Base-by-base conservation (phyloP, 2,888 invertebrate genomes). In the Eutolmus rufibarbis region DNA sequence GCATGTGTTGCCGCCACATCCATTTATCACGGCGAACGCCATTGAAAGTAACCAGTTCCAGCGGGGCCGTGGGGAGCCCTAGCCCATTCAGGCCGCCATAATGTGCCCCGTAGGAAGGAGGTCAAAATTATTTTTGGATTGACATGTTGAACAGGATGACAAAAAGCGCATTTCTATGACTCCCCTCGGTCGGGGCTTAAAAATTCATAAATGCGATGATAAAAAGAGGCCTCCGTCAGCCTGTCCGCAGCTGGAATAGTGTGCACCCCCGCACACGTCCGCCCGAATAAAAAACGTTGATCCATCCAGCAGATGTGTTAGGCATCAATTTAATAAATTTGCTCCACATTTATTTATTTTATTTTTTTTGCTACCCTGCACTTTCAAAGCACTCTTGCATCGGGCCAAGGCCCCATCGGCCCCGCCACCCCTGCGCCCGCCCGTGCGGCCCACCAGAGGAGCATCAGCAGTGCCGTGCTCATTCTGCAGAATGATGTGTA, bases 261-360 rank as follows among this genome's bases (percentile, higher is more conserved):
- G 57, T 40, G n/a, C 46, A 37, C 37, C 34, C 23, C 4, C 34
- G n/a, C n/a, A 57, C 34, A 34, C 9, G 40, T 12, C 19, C 14
- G 9, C 9, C 31, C 14, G 51, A 46, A 46, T 78, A 57, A 51
- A 82, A 82, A 82, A 82, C 37, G 19, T 82, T 66, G 82, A 82
- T 82, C 77, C 86, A 77, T 37, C 86, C 43, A 76, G 86, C 43
- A 86, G 86, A 86, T 86, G 86, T 86, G 86, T 86, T 86, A 76
- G 86, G 77, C 86, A 86, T 51, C 51, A 86, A 56, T 86, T 77
- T 86, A 86, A 76, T 86, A 77, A 86, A 86, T 86, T 86, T 86
- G 82, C 66, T 57, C 82, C 82, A 82, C 66, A 57, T 82, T 82
- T 57, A 57, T 57, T n/a, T 66, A 66, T 57, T 66, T 82, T 37